A percentile compares a stretch with the other conserved stretches of the same genome.
phyloP scores from a whole-genome alignment of 2,113 vertebrate genomes.

The Isichthys henryi region DNA sequence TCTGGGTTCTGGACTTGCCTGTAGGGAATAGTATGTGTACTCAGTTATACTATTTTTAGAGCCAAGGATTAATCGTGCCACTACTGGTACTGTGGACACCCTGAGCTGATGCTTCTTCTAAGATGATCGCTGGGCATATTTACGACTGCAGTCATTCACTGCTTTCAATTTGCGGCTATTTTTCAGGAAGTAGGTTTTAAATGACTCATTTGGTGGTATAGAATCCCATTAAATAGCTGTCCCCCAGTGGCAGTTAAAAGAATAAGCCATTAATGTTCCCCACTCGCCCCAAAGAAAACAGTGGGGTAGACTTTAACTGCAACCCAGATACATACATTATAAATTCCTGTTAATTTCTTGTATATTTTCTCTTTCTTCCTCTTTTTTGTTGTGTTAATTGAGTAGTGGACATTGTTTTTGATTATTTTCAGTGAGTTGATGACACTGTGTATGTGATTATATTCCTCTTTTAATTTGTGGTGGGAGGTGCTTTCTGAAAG shows the following conservation, averaged over 20 bases:
- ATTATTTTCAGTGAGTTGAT: background rate
- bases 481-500: constrained; percentile 42
- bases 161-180: constrained; percentile 39
- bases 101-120: constrained; percentile 29
- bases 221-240: constrained; percentile 40
- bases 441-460: background rate
- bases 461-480: constrained; percentile 23
- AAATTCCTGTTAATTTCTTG: background rate
- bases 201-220: constrained; percentile 33
- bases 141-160: constrained; percentile 35
- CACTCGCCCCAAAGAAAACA: background rate
- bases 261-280: background rate
- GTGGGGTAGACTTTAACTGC: background rate
- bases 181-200: constrained; percentile 37
- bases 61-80: constrained; percentile 36
- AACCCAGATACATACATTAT: background rate
- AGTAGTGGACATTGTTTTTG: background rate
- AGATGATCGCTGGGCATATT: constrained; percentile 34
- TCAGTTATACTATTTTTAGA: constrained; percentile 19
- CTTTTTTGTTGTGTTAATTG: background rate
- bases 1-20: background rate
- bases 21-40: constrained; percentile 6
- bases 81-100: constrained; percentile 24
- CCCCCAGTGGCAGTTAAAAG: constrained; percentile 24
- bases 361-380: background rate